phyloP scores from a whole-genome alignment of 2,113 vertebrate species.

The Syngnathoides biaculeatus region DNA sequence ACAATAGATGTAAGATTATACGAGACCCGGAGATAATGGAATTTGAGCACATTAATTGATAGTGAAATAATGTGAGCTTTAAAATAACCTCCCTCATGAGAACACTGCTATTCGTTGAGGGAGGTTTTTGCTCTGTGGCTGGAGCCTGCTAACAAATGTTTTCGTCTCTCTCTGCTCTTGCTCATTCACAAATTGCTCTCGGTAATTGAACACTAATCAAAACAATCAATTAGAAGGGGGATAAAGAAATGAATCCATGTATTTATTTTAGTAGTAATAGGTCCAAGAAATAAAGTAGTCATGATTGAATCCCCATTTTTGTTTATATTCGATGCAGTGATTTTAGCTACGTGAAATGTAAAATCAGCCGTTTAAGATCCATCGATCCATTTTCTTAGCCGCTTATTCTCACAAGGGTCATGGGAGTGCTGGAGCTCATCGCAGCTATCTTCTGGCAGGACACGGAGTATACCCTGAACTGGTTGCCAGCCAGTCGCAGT shows the following conservation, averaged over 20 bases:
- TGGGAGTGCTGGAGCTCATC: no score
- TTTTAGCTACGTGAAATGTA: no score
- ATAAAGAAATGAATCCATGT: neutral
- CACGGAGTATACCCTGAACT: no score
- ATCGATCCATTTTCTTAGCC: no score
- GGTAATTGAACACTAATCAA: constrained; percentile 10
- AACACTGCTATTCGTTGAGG: constrained; percentile 7
- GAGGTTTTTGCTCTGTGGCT: constrained; percentile 2
- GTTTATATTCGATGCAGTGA: no score
- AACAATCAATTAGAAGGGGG: neutral
- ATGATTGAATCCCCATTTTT: no score
- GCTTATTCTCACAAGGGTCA: no score
- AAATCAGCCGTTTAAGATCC: no score
- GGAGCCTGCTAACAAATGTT: neutral
- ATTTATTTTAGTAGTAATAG: neutral
- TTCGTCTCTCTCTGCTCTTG: neutral
- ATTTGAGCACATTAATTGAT: constrained; percentile 49
- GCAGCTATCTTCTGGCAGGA: no score
- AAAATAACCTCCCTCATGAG: constrained; percentile 16
- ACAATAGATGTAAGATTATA: constrained; percentile 41
- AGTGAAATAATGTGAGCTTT: constrained; percentile 56
- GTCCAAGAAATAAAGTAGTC: neutral
- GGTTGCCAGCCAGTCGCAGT: no score
- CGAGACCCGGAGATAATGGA: constrained; percentile 29
- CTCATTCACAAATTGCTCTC: constrained; percentile 1